Evolutionary conservation across 2,888 invertebrate genomes (phyloP).

Genomic region (Calameuta idolon): DNA sequence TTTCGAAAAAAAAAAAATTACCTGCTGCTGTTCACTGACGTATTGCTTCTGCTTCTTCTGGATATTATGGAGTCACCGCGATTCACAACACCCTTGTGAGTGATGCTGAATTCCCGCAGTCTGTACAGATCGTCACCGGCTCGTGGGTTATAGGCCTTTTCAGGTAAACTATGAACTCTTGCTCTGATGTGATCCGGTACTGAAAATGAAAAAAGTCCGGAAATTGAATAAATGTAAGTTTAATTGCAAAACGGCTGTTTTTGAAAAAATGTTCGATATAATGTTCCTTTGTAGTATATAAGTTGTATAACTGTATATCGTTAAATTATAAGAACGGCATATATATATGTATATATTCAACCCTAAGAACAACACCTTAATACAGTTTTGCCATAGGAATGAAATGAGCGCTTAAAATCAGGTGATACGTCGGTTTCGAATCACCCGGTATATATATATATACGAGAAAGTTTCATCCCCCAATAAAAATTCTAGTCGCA

Average conservation of each 20-base stretch:
- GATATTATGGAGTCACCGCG: constrained; percentile 92
- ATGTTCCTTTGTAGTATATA: no score
- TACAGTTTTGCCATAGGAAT: no score
- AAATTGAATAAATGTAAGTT: background rate
- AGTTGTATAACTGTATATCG: no score
- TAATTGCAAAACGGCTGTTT: no score
- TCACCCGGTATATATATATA: background rate
- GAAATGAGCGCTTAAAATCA: no score
- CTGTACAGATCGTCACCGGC: constrained; percentile 87
- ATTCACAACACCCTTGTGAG: constrained; percentile 89
- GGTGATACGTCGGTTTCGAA: background rate
- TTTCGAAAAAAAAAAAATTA: constrained; percentile 58
- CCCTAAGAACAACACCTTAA: no score
- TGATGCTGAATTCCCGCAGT: constrained; percentile 87
- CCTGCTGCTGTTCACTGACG: constrained; percentile 87
- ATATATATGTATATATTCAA: no score
- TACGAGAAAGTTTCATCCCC: background rate
- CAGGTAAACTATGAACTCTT: constrained; percentile 86
- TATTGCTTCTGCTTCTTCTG: constrained; percentile 85
- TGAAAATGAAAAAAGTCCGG: constrained; percentile 59
- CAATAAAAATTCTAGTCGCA: background rate
- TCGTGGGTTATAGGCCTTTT: constrained; percentile 88
- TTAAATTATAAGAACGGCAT: no score
- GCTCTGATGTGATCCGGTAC: constrained; percentile 88
- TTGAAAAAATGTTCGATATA: background rate